These are phyloP conservation scores for Psylliodes chrysocephalus DNA, from an alignment of 2,888 invertebrate genomes.

Conservation along the genomic window DNA sequence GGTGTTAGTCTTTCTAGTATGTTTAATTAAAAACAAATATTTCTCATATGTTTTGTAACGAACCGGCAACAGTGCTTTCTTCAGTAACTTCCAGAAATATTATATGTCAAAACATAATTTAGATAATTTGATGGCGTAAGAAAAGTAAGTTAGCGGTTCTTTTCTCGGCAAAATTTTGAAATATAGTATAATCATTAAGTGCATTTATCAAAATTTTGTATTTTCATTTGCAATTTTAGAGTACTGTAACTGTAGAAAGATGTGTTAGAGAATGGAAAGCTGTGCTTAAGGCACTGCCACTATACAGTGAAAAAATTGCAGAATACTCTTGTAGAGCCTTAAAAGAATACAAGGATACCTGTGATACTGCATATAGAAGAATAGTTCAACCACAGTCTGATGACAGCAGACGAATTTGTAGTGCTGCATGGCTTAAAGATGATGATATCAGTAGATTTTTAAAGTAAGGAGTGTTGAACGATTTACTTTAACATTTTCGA, in stretches of 20 bases:
- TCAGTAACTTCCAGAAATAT: too few relatives aligned
- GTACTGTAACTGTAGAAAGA: slow-evolving; percentile 77
- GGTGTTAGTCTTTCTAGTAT: too few relatives aligned
- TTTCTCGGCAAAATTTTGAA: too few relatives aligned
- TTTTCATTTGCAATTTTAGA: too few relatives aligned
- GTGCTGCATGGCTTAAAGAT: slow-evolving; percentile 91
- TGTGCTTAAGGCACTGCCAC: slow-evolving; percentile 76
- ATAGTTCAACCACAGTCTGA: slow-evolving; percentile 83
- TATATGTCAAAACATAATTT: too few relatives aligned
- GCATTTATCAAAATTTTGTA: too few relatives aligned
- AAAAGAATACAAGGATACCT: slow-evolving; percentile 79
- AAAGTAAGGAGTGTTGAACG: slow-evolving; percentile 69
- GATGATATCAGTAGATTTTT: slow-evolving; percentile 94
- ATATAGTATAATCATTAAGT: too few relatives aligned
- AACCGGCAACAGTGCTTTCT: too few relatives aligned
- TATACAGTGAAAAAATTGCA: slow-evolving; percentile 79
- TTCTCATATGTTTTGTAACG: too few relatives aligned
- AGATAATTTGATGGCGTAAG: too few relatives aligned
- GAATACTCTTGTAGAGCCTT: slow-evolving; percentile 77
- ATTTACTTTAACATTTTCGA: neutral
- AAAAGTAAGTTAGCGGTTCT: too few relatives aligned
- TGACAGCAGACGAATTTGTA: slow-evolving; percentile 78
- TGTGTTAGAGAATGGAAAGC: slow-evolving; percentile 74
- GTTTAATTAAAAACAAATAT: too few relatives aligned
- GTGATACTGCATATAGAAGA: slow-evolving; percentile 77